Base-by-base conservation (phyloP, 2,113 vertebrate genomes). In the Acinonyx jubatus region DNA sequence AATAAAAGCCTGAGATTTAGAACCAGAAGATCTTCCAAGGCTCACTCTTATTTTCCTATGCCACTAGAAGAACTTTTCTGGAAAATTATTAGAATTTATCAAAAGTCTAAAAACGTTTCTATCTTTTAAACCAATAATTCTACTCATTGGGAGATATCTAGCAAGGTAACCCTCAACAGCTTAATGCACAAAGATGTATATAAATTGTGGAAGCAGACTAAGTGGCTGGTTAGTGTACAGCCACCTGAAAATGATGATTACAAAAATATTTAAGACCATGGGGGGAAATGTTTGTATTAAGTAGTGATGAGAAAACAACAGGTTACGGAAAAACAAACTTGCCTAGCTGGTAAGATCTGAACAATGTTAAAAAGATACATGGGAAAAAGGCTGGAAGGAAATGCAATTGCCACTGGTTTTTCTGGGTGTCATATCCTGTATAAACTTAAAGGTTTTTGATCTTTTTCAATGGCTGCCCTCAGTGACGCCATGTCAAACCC, bases 231-330 rank as follows among this genome's bases (percentile, higher is more conserved):
- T 68, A 78, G 52, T 68, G 55, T 52, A 79, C 15, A 55, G 21
- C 6, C 55, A 82, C 31, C 82, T 88, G 52, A 82, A 96, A 92
- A 82, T 96, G 11, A 84, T 36, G 57, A 94, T 82, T 71, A 91
- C 71, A 81, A 74, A 69, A 79, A 79, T 50, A 33, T 74, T 88
- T 83, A 88, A 74, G 55, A 45, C 18, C 12, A 68, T 6, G 10
- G 38, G n/a, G 8, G 25, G 25, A 76, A 57, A 89, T 83, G 48
- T 88, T 93, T 89, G 48, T 68, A 69, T 78, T 74, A n/a, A 89
- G 14, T 89, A 27, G 57, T 57, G 68, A 71, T 87, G 65, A 81
- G 82, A 92, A 65, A 91, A 91, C 8, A 71, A 66, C 74, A 89
- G 14, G 57, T 74, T 66, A 74, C n/a, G 31, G 73, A 33, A 84